Evolutionary conservation across 1,140 invertebrate species (phyloP).

Genomic region (Drosophila parvula): DNA sequence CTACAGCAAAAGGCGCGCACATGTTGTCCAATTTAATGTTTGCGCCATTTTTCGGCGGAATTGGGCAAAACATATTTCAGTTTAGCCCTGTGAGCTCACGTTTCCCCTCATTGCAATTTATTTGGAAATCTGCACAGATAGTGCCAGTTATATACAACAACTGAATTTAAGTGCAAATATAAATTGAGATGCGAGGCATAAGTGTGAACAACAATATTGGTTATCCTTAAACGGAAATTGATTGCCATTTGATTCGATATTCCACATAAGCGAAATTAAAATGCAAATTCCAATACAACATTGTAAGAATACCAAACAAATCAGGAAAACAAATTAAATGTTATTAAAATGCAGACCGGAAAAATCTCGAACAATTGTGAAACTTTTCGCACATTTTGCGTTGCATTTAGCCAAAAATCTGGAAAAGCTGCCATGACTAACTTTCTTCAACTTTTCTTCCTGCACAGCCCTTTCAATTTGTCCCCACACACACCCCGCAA

Average conservation of each 20-base stretch:
- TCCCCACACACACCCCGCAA: conserved; percentile 4
- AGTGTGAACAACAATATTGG: conserved; percentile 4
- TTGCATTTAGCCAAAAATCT: conserved; percentile 23
- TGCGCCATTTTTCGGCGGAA: conserved; percentile 65
- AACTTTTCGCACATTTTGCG: conserved; percentile 18
- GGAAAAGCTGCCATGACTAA: conserved; percentile 29
- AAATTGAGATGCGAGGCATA: conserved; percentile 41
- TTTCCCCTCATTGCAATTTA: conserved; percentile 62
- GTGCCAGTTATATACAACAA: conserved; percentile 13
- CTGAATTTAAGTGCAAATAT: conserved; percentile 31
- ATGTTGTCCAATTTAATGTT: conserved; percentile 77
- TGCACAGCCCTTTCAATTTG: conserved; percentile 47
- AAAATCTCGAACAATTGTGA: conserved; percentile 15
- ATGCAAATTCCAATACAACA: background rate
- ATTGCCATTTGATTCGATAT: conserved; percentile 8
- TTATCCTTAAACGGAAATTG: background rate
- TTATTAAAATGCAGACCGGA: conserved; percentile 1
- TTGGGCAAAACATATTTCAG: conserved; percentile 75
- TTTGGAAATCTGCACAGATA: conserved; percentile 35
- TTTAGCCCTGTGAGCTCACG: conserved; percentile 58
- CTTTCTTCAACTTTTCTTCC: conserved; percentile 52
- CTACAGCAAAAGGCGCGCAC: conserved; percentile 72
- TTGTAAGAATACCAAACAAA: background rate
- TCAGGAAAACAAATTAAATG: background rate
- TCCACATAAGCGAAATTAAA: conserved; percentile 25